These are phyloP conservation scores for Halcyon smyrnensis DNA, from an alignment of 2,797 vertebrate genomes.

Conservation along the genomic window DNA sequence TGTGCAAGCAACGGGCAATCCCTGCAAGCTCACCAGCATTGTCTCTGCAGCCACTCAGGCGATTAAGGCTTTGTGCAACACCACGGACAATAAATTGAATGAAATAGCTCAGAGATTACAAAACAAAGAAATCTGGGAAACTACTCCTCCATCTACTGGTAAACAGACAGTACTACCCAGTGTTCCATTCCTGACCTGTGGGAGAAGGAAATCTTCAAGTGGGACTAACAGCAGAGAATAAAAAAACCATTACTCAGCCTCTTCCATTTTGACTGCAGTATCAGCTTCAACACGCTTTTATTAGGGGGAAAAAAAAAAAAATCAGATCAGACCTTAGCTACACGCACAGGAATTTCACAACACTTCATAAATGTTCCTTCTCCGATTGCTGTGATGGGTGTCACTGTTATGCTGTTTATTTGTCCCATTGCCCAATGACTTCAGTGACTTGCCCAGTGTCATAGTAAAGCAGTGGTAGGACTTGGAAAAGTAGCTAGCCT, in stretches of 20 bases:
- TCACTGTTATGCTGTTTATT: not conserved
- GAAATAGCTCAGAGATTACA: slow-evolving; percentile 1
- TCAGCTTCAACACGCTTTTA: not conserved
- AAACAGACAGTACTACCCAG: slow-evolving; percentile 4
- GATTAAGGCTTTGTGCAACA: not conserved
- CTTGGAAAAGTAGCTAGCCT: not conserved
- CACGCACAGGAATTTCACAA: not conserved
- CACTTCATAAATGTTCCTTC: not conserved
- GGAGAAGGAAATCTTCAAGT: not conserved
- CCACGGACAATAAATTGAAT: not conserved
- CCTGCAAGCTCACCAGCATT: not conserved
- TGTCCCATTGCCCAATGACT: not conserved
- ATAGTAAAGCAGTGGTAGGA: not conserved
- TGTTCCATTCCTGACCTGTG: not conserved
- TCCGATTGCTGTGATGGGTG: not conserved
- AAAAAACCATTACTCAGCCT: not conserved
- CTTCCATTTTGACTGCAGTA: not conserved
- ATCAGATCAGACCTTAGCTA: not conserved
- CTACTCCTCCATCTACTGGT: not conserved
- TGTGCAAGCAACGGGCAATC: slow-evolving; percentile 3
- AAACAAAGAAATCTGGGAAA: not conserved
- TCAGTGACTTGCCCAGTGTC: not conserved
- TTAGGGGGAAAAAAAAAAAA: not conserved
- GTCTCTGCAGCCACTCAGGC: not conserved
- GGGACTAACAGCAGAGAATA: not conserved